Base-by-base conservation (phyloP, 1,140 invertebrate genomes). In the Drosophila arizonae region DNA sequence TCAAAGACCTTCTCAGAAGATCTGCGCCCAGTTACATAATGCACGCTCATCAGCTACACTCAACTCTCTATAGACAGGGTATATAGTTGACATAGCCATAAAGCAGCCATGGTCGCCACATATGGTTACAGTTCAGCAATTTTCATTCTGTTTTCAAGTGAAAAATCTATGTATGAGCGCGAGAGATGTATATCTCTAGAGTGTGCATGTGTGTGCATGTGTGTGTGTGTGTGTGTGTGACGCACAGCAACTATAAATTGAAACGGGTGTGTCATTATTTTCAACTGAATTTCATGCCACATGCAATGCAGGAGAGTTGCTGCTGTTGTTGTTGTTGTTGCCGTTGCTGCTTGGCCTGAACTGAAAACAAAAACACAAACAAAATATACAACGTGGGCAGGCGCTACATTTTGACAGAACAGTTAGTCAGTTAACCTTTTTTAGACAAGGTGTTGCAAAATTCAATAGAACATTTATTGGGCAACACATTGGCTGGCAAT, bases 231-330 rank as follows among this genome's bases (percentile, higher is more conserved):
- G 48, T 81, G 46, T 69, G 51, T 75, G 62, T 52, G 55, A 62
- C 52, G 76, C 30, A 70, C 68, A 76, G 33, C 48, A 61, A 54
- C 51, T 70, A 52, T 72, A 55, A 65, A 78, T 72, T 77, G 78
- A 85, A 87, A 87, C 78, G 81, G 82, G 81, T 87, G 81, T 87
- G 81, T 87, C 81, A 86, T 86, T 86, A 87, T 81, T 86, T 73
- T 87, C 79, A 82, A 79, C 81, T 86, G 81, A 86, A 87, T 79
- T 81, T 78, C 69, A 85, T 84, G 77, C 81, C 81, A 85, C 81
- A 84, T 85, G 81, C 81, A 84, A 84, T 65, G 81, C 79, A 75
- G 33, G 15, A 55, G 9, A 48, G n/a, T 30, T 15, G 33, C 1
- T 39, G 50, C 24, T 56, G 50, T 15, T 1, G 50, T 33, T 56